phyloP scores from a whole-genome alignment of 2,797 vertebrate species.

The Chrysocyon brachyurus region DNA sequence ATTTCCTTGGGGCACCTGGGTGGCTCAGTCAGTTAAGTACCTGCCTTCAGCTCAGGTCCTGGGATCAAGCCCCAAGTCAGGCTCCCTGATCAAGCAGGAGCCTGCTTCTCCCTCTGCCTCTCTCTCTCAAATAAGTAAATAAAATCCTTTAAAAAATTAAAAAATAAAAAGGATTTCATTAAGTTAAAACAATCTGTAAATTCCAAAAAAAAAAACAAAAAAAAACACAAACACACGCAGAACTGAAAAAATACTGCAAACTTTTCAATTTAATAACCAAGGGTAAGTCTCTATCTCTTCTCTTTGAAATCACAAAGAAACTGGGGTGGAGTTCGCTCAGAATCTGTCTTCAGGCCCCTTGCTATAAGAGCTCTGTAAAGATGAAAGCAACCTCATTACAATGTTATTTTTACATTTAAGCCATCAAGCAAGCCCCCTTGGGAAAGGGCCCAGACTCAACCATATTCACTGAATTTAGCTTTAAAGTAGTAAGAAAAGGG shows the following conservation, averaged over 20 bases:
- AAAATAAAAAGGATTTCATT: background rate
- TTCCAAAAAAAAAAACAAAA: background rate
- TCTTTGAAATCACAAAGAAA: background rate
- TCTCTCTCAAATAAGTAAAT: background rate
- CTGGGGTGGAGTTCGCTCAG: background rate
- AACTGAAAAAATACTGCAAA: background rate
- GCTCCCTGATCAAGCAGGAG: background rate
- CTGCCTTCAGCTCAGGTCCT: background rate
- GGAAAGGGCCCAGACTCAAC: background rate
- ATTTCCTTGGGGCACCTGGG: background rate
- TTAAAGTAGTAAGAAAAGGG: background rate
- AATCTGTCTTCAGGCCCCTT: background rate
- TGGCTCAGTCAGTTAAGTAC: background rate
- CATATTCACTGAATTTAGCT: background rate
- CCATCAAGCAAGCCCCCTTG: background rate
- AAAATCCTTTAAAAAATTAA: background rate
- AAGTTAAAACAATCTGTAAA: background rate
- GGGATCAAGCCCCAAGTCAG: background rate
- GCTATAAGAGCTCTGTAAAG: background rate
- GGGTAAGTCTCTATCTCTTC: background rate
- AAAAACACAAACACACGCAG: too few relatives aligned
- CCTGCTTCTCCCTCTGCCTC: background rate
- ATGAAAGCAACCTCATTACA: background rate
- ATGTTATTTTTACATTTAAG: conserved; percentile 3
- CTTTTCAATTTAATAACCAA: conserved; percentile 14